A percentile compares a stretch with the other conserved stretches of the same genome.
These are phyloP conservation scores for Psittacula cyanocephala DNA, from an alignment of 2,113 vertebrate genomes.

Conservation along the genomic window DNA sequence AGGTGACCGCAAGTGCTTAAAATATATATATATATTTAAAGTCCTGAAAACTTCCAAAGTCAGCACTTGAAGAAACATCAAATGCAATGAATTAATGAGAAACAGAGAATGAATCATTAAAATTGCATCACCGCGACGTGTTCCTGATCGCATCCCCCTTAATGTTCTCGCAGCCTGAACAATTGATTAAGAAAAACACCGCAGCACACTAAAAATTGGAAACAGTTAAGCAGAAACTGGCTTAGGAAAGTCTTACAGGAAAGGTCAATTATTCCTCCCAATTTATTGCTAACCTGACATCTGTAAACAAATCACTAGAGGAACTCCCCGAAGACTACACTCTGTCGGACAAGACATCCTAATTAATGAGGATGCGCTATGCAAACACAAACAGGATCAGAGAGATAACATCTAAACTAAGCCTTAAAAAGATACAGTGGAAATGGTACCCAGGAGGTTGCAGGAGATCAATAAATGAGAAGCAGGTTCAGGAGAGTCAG, in stretches of 20 bases:
- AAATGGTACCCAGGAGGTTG: background rate
- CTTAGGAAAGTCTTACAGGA: slow-evolving; percentile 54
- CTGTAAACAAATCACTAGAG: slow-evolving; percentile 63
- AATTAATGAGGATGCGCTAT: slow-evolving; percentile 24
- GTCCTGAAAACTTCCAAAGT: slow-evolving; percentile 8
- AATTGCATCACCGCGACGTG: background rate
- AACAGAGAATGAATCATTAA: slow-evolving; percentile 37
- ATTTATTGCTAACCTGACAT: slow-evolving; percentile 60
- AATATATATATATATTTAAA: background rate
- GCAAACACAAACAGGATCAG: background rate
- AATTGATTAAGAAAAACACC: slow-evolving; percentile 48
- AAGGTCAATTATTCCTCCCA: slow-evolving; percentile 63
- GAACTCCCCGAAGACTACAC: background rate
- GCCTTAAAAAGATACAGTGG: background rate
- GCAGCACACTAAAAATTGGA: slow-evolving; percentile 17
- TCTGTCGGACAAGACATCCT: slow-evolving; percentile 39
- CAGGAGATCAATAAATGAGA: background rate
- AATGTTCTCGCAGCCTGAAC: slow-evolving; percentile 43
- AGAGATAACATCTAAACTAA: background rate
- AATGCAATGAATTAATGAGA: slow-evolving; percentile 45
- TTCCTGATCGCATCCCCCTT: background rate
- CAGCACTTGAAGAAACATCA: slow-evolving; percentile 17
- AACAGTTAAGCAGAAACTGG: slow-evolving; percentile 39
- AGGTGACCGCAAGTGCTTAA: background rate
- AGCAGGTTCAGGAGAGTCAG: background rate